phyloP scores from a whole-genome alignment of 1,140 invertebrate species.

The Drosophila kanapiae region DNA sequence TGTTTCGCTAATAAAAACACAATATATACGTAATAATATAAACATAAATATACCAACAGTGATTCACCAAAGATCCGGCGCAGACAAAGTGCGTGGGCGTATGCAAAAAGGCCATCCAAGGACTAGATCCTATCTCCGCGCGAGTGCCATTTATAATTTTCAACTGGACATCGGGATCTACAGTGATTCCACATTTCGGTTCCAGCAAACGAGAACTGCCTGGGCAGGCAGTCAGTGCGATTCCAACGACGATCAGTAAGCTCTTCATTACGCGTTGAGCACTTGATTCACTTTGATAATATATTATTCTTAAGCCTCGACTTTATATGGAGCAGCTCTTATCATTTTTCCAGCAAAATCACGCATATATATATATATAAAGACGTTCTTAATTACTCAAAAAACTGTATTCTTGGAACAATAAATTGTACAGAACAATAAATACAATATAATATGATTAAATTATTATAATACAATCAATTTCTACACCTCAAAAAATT shows the following conservation, averaged over 20 bases:
- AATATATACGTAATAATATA: not conserved
- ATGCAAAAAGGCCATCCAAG: constrained; percentile 17
- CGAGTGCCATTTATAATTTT: not conserved
- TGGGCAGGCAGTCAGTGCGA: not conserved
- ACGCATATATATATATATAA: not conserved
- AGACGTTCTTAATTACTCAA: not conserved
- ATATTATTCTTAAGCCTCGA: not conserved
- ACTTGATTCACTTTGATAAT: not conserved
- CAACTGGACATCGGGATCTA: not conserved
- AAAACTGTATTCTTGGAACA: not conserved
- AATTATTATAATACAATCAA: not conserved
- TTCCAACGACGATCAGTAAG: not conserved
- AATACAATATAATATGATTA: not conserved
- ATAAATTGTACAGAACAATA: not conserved
- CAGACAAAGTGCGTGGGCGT: not conserved
- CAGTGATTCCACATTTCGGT: not conserved
- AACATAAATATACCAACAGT: constrained; percentile 1
- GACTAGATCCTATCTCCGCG: constrained; percentile 6
- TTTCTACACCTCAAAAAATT: no score
- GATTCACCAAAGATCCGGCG: not conserved
- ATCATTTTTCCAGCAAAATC: not conserved
- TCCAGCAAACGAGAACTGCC: not conserved
- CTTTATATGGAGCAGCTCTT: not conserved
- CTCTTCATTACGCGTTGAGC: not conserved
- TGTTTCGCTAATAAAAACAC: no score